Evolutionary conservation across 1,140 invertebrate species (phyloP), one percentile per base, ranked within the genome.

Genomic region (Drosophila sproati): DNA sequence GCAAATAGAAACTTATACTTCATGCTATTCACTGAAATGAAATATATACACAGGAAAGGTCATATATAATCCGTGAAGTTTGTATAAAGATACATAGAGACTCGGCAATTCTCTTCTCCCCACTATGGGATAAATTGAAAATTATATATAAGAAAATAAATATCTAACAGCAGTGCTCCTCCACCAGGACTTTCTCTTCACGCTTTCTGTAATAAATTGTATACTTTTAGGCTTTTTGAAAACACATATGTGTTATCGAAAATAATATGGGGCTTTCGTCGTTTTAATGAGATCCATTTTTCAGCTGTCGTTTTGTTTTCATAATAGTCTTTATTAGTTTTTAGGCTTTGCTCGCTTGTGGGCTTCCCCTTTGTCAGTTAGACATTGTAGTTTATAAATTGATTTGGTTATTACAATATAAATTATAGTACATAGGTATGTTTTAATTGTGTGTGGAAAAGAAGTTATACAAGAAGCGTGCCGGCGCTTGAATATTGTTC

Each of bases 251-350:
- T 73, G 57, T 63, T 64, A n/a, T 39, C 28, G 51, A 64, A 63
- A 71, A 63, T 56, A 37, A 56, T 50, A 6, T 8, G 56, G 43
- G 50, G 41, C 12, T 35, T 10, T 55, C 50, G 31, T 60, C 37
- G 43, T 72, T 39, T 59, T 50, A 31, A 29, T 50, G 48, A 41
- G 32, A 55, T 64, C 39, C 39, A 10, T 10, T 10, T 37, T 37
- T 7, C 10, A 43, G 8, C 10, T 39, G 37, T 64, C 35, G 20
- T 43, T 35, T 43, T 55, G 8, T 35, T 70, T 68, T 75, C 48
- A 67, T 77, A 80, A 88, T 88, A 83, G 80, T 88, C 80, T 88
- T 88, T 88, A 88, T 80, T 87, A 66, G 66, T 77, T 83, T 67
- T 72, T 69, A 55, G 71, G 73, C 50, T 78, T 78, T 82, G 73